Percentiles rank a stretch among this genome's conserved stretches.
phyloP scores from a whole-genome alignment of 2,888 invertebrate genomes.

The Dioctria linearis region DNA sequence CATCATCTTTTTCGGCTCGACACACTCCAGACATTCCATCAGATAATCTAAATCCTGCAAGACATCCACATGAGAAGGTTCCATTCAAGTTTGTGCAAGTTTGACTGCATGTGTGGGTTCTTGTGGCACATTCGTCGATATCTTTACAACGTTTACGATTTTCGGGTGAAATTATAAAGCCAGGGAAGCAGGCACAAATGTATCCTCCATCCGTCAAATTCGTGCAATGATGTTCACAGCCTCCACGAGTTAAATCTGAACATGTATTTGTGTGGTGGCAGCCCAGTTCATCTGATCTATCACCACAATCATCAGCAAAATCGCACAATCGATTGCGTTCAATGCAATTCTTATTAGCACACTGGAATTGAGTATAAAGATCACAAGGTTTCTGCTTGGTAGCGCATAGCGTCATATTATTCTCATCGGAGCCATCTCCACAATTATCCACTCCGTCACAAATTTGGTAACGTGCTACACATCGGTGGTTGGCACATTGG shows the following conservation, averaged over 20 bases:
- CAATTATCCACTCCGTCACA: constrained; percentile 96
- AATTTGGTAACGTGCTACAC: constrained; percentile 87
- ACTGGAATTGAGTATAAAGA: constrained; percentile 85
- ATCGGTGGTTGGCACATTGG: constrained; percentile 92
- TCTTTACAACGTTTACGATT: constrained; percentile 91
- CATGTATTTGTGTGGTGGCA: constrained; percentile 83
- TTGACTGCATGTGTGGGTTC: constrained; percentile 93
- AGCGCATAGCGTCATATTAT: constrained; percentile 91
- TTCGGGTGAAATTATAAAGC: constrained; percentile 84
- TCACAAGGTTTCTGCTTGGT: constrained; percentile 84
- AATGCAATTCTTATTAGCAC: constrained; percentile 90
- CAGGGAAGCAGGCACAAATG: constrained; percentile 91
- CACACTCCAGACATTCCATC: constrained; percentile 88
- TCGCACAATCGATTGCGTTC: constrained; percentile 87
- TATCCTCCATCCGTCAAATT: constrained; percentile 88
- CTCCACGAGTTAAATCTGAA: constrained; percentile 77
- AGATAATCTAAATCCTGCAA: constrained; percentile 83
- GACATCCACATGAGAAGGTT: constrained; percentile 88
- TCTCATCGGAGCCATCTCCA: constrained; percentile 95
- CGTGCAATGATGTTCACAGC: constrained; percentile 93
- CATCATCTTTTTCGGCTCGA: constrained; percentile 78
- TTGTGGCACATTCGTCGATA: constrained; percentile 89
- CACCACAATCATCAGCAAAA: constrained; percentile 91
- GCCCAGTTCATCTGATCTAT: constrained; percentile 90
- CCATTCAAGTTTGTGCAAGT: constrained; percentile 94